Evolutionary conservation across 2,797 vertebrate genomes (phyloP).

Genomic region (Borostomias antarcticus): DNA sequence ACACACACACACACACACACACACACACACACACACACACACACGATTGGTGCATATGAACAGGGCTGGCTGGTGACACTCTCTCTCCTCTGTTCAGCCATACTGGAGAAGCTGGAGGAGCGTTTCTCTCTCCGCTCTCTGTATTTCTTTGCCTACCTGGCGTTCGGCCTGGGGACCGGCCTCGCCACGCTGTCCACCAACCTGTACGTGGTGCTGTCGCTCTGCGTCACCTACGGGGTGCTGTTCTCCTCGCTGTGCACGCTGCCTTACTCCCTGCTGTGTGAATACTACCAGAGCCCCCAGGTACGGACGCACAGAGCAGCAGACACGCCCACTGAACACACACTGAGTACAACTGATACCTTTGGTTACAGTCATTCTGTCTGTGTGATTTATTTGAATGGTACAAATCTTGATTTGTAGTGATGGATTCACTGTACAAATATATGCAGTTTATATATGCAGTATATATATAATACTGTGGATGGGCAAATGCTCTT

Average conservation of each 20-base stretch:
- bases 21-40: background rate
- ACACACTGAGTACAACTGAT: background rate
- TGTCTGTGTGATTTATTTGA: background rate
- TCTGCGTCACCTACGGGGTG: slow-evolving; percentile 92
- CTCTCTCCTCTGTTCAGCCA: slow-evolving; percentile 71
- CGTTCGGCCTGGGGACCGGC: slow-evolving; percentile 94
- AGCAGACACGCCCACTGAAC: too few species aligned
- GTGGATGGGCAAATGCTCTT: background rate
- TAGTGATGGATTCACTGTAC: too few species aligned
- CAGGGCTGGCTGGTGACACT: background rate
- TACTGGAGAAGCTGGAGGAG: slow-evolving; percentile 95
- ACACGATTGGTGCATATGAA: slow-evolving; percentile 21
- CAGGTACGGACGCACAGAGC: too few species aligned
- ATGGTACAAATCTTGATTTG: too few species aligned
- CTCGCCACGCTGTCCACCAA: slow-evolving; percentile 93
- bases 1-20: background rate
- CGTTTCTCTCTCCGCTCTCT: slow-evolving; percentile 90
- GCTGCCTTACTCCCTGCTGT: slow-evolving; percentile 97
- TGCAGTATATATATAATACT: background rate
- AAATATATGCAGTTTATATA: too few species aligned
- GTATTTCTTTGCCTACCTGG: slow-evolving; percentile 95
- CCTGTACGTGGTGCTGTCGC: slow-evolving; percentile 90
- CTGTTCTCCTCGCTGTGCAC: slow-evolving; percentile 97
- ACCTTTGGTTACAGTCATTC: too few species aligned
- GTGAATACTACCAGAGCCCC: slow-evolving; percentile 97